These are phyloP conservation scores for Lerema accius DNA, from an alignment of 1,140 invertebrate species.

Conservation along the genomic window DNA sequence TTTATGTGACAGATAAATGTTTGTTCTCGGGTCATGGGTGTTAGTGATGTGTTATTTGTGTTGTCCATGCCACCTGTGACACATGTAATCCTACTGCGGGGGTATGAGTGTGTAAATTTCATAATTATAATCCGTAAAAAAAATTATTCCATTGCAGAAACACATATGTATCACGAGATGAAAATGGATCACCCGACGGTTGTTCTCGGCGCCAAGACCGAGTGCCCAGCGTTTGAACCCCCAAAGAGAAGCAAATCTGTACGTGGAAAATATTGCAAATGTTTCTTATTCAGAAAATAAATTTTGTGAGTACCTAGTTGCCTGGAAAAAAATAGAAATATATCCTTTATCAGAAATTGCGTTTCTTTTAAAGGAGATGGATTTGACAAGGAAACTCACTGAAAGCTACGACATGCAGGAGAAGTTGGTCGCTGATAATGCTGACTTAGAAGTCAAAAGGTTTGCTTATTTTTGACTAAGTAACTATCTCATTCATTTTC, in stretches of 20 bases:
- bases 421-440: slow-evolving; percentile 84
- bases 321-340: slow-evolving; percentile 32
- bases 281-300: slow-evolving; percentile 33
- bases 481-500: no score
- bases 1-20: no score
- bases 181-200: slow-evolving; percentile 56
- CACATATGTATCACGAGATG: slow-evolving; percentile 50
- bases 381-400: slow-evolving; percentile 80
- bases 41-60: no score
- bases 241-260: slow-evolving; percentile 66
- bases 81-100: no score
- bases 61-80: no score
- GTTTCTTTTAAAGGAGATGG: slow-evolving; percentile 72
- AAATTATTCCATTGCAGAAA: no score
- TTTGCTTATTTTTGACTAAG: slow-evolving; percentile 44
- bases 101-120: no score
- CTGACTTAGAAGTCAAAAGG: slow-evolving; percentile 84
- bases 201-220: slow-evolving; percentile 37
- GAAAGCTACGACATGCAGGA: slow-evolving; percentile 86
- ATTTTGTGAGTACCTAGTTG: slow-evolving; percentile 32
- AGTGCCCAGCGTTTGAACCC: slow-evolving; percentile 29
- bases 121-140: no score
- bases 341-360: slow-evolving; percentile 37
- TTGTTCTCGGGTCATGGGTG: no score
- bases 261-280: slow-evolving; percentile 46